A percentile compares a stretch with the other conserved stretches of the same genome.
phyloP scores from a whole-genome alignment of 2,797 vertebrate genomes.

The Scolopax bukidnonensis region DNA sequence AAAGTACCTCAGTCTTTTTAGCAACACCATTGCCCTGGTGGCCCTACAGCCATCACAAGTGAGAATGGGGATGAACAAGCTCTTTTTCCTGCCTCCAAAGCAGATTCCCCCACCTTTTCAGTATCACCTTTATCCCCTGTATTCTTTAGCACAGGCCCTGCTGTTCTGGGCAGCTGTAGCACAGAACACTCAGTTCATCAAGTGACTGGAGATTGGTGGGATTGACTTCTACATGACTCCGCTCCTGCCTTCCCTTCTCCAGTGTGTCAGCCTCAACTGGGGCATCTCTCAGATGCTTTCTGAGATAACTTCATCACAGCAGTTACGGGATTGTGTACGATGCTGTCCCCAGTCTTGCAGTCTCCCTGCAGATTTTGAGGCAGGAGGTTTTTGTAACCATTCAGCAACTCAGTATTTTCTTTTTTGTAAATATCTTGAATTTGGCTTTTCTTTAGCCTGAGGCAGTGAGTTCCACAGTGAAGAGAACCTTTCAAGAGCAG shows the following conservation, averaged over 20 bases:
- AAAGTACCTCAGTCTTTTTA: neutral
- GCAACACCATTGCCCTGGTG: accelerated
- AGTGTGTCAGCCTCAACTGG: neutral
- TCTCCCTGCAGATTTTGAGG: neutral
- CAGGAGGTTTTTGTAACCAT: neutral
- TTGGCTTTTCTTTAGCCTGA: neutral
- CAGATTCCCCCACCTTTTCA: neutral
- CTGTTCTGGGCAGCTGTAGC: neutral
- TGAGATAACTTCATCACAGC: neutral
- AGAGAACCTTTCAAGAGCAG: neutral
- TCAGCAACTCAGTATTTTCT: neutral
- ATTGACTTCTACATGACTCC: accelerated
- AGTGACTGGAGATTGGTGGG: neutral
- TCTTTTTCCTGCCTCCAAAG: neutral
- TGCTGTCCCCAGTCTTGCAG: neutral
- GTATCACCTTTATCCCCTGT: neutral
- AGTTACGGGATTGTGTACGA: accelerated
- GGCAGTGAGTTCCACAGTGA: neutral
- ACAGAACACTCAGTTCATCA: neutral
- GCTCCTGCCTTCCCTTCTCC: neutral
- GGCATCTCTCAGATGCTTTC: neutral
- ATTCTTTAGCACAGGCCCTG: neutral
- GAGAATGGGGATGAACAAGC: accelerated
- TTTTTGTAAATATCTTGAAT: neutral
- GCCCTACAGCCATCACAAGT: neutral